A percentile compares a stretch with the other conserved stretches of the same genome.
These are phyloP conservation scores for Yponomeuta malinellus DNA, from an alignment of 2,888 invertebrate genomes.

Conservation along the genomic window DNA sequence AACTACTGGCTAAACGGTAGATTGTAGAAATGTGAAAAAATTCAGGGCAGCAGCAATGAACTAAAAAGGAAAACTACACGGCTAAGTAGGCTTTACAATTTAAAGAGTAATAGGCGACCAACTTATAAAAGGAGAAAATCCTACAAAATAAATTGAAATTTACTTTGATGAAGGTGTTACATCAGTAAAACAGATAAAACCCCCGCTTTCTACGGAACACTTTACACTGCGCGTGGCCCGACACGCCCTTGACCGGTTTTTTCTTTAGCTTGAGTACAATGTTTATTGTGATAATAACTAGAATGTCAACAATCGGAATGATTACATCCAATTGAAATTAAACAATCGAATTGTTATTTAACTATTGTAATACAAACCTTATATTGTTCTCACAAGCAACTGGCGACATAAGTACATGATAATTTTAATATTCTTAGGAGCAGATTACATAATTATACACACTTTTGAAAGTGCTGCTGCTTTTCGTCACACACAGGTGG, in stretches of 20 bases:
- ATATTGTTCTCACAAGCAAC: not conserved
- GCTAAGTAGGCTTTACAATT: too few species aligned
- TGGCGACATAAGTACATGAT: not conserved
- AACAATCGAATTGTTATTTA: not conserved
- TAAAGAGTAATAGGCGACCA: too few species aligned
- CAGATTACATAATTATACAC: constrained; percentile 25
- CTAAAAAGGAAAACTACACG: too few species aligned
- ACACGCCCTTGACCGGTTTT: not conserved
- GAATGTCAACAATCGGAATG: not conserved
- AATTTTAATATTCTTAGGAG: not conserved
- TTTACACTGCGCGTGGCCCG: too few species aligned
- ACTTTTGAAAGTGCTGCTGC: constrained; percentile 35
- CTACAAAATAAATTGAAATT: too few species aligned
- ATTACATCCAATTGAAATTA: not conserved
- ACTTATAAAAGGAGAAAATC: too few species aligned
- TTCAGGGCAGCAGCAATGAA: too few species aligned
- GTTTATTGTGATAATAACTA: not conserved
- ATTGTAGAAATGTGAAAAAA: too few species aligned
- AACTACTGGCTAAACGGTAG: too few species aligned
- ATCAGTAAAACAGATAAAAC: too few species aligned
- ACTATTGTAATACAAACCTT: not conserved
- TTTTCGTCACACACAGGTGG: constrained; percentile 50
- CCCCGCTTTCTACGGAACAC: too few species aligned
- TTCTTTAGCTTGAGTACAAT: not conserved
- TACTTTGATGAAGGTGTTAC: too few species aligned